Base-by-base conservation (phyloP, 2,888 invertebrate genomes). In the Urechis unicinctus region DNA sequence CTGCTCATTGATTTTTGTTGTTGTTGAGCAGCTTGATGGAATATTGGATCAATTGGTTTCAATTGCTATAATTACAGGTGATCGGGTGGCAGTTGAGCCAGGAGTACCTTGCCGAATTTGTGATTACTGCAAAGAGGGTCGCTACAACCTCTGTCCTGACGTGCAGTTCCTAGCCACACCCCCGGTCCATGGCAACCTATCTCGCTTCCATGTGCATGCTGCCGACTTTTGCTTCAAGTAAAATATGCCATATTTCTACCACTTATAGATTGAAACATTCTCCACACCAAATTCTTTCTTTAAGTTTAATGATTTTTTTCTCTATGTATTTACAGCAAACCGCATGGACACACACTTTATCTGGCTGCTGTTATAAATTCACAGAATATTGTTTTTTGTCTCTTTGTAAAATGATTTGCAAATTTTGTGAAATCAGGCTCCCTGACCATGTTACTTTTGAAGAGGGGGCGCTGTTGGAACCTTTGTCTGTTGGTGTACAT, bases 161-260 rank as follows among this genome's bases (percentile, higher is more conserved):
- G 87, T 96, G 78, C 72, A 81, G 53, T 96, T 95, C 81, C 91
- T 91, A 78, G 95, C 95, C n/a, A 95, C 95, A 0, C 96, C 96
- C 1, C 96, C 96, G 0, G 80, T 84, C 53, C 86, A 97, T 81
- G 97, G 97, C 53, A 93, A 89, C 76, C 83, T 97, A 28, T 83
- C 85, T 48, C 83, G 88, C 68, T 95, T 85, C 78, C 94, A 91
- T 79, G 86, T 86, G 44, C 96, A 96, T 72, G 88, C 91, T 56
- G 81, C 81, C 6, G 80, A 81, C 62, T 82, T 81, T 66, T 82
- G 81, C 62, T 81, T 72, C 75, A 82, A 81, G 82, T 82, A 43
- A 53, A 56, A 50, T 17, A 5, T 17, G 21, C n/a, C n/a, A n/a
- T n/a, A n/a, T 2, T 52, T 36, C 13, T 28, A 6, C 28, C n/a